Conservation (phyloP, 2,888 invertebrate species). For the Leucoptera coffeella region DNA sequence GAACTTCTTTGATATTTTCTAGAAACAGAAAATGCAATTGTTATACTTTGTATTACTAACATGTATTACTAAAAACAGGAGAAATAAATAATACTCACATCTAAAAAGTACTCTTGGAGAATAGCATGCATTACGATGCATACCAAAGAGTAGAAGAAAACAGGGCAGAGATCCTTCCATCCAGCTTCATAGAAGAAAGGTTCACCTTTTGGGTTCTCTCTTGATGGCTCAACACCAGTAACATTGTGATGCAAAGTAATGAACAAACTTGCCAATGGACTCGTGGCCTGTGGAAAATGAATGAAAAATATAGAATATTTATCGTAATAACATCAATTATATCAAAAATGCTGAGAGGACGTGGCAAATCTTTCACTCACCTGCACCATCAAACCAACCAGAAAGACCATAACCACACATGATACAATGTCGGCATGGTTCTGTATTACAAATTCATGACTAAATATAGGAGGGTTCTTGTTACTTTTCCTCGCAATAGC, state of each 20-base stretch:
- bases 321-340: no score
- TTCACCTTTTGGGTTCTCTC: constrained; percentile 51
- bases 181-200: constrained; percentile 79
- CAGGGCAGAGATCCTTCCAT: constrained; percentile 83
- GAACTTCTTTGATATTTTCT: constrained; percentile 93
- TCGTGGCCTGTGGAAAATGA: constrained; percentile 82
- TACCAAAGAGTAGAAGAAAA: constrained; percentile 95
- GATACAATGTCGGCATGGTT: constrained; percentile 99
- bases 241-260: constrained; percentile 96
- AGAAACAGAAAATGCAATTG: constrained; percentile 15
- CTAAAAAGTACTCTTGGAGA: constrained; percentile 95
- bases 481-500: constrained; percentile 79
- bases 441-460: constrained; percentile 97
- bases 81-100: constrained; percentile 70
- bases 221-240: constrained; percentile 56
- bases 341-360: constrained; percentile 22
- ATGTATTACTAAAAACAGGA: no score
- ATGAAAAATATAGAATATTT: no score
- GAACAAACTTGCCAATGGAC: constrained; percentile 88
- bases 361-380: constrained; percentile 55
- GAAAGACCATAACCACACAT: constrained; percentile 96
- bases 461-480: constrained; percentile 93
- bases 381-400: constrained; percentile 96
- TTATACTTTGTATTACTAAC: no score
- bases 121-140: constrained; percentile 98